Conservation (phyloP, 2,888 invertebrate genomes). For the Drosophila seclusa region DNA sequence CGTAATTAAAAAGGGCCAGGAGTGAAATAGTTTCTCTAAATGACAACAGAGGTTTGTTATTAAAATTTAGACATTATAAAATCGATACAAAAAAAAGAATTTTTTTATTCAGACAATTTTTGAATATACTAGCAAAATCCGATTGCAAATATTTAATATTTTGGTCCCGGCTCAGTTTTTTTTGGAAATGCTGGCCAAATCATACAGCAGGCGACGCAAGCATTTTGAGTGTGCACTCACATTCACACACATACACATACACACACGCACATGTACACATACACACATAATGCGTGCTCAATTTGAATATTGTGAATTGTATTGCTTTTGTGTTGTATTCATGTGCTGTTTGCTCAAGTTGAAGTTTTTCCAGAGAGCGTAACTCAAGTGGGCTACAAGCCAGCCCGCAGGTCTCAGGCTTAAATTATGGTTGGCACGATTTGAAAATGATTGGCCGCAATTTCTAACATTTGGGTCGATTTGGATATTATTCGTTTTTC, state of each 20-base stretch:
- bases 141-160: neutral
- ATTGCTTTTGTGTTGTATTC: neutral
- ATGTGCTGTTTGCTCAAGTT: slow-evolving; percentile 7
- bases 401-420: slow-evolving; percentile 1
- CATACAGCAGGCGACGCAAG: neutral
- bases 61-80: neutral
- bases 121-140: neutral
- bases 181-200: neutral
- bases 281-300: neutral
- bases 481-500: neutral
- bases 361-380: slow-evolving; percentile 4
- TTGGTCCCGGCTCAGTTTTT: neutral
- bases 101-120: neutral
- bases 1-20: neutral
- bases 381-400: neutral
- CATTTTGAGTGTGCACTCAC: slow-evolving; percentile 2
- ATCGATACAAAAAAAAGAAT: neutral
- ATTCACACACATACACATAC: neutral
- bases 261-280: neutral
- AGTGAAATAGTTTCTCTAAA: neutral
- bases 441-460: slow-evolving; percentile 3
- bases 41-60: neutral
- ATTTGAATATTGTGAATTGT: slow-evolving; percentile 5
- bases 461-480: neutral
- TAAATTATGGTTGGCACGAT: slow-evolving; percentile 4